Conservation (phyloP, 2,888 invertebrate species). For the Ornithoptera alexandrae region DNA sequence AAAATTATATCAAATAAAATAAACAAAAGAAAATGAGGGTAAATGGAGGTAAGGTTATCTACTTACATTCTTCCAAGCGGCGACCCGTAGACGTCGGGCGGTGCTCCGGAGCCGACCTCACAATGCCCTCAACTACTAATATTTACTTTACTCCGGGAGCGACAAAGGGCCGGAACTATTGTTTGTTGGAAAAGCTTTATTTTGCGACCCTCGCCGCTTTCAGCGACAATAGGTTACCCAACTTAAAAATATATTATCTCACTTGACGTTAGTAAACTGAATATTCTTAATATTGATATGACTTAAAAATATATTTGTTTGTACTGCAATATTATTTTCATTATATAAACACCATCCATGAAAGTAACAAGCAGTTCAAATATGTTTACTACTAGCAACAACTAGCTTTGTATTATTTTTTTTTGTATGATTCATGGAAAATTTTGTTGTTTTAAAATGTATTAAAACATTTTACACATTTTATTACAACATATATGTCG, state of each 20-base stretch:
- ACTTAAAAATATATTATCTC: constrained; percentile 78
- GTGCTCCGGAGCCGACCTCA: constrained; percentile 40
- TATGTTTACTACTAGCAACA: too few relatives aligned
- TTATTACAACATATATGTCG: neutral
- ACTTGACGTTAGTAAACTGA: constrained; percentile 53
- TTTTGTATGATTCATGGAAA: neutral
- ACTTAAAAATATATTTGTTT: neutral
- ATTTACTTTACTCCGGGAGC: constrained; percentile 74
- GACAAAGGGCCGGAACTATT: constrained; percentile 80
- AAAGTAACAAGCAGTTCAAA: neutral
- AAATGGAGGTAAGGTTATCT: constrained; percentile 61
- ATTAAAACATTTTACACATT: neutral
- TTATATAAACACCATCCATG: neutral
- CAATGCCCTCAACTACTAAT: constrained; percentile 75
- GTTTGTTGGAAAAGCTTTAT: constrained; percentile 80
- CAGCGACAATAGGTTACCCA: constrained; percentile 78
- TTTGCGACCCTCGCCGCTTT: constrained; percentile 73
- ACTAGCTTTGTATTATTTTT: neutral
- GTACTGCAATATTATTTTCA: constrained; percentile 30
- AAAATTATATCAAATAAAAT: constrained; percentile 64
- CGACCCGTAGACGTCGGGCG: constrained; percentile 43
- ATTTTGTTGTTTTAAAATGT: neutral
- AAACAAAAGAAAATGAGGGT: constrained; percentile 70
- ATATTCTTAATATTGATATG: constrained; percentile 28
- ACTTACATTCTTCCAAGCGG: constrained; percentile 65